These are phyloP conservation scores for Bombus sibiricus DNA, from an alignment of 1,140 invertebrate species.

Conservation along the genomic window DNA sequence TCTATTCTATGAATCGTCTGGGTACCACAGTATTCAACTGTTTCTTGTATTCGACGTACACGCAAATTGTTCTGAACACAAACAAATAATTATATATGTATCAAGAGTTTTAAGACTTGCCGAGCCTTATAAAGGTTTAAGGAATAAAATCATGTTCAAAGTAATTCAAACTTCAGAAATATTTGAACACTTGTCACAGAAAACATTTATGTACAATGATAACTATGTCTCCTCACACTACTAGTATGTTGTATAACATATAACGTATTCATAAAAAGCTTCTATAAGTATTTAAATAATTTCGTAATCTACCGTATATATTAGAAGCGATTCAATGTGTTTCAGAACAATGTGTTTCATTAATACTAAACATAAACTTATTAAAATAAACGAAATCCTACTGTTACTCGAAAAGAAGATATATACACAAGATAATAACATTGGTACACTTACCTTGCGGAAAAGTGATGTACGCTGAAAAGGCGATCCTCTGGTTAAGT, in stretches of 20 bases:
- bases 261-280: too few relatives aligned
- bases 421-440: constrained; percentile 2
- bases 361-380: neutral
- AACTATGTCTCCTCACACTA: too few relatives aligned
- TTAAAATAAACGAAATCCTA: neutral
- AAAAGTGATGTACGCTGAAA: neutral
- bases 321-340: neutral
- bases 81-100: too few relatives aligned
- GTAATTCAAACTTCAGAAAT: too few relatives aligned
- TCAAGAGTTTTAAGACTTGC: too few relatives aligned
- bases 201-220: too few relatives aligned
- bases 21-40: neutral
- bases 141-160: too few relatives aligned
- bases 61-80: neutral
- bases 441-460: constrained; percentile 8
- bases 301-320: too few relatives aligned
- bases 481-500: constrained; percentile 20
- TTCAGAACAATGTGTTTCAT: neutral
- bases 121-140: too few relatives aligned
- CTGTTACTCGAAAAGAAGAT: neutral
- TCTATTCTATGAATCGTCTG: neutral
- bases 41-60: neutral
- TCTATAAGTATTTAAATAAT: too few relatives aligned
- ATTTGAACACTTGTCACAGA: too few relatives aligned
- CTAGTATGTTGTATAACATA: too few relatives aligned